Conservation (phyloP, 92 coral and sea anemone species). For the Isaurus tuberculatus region DNA sequence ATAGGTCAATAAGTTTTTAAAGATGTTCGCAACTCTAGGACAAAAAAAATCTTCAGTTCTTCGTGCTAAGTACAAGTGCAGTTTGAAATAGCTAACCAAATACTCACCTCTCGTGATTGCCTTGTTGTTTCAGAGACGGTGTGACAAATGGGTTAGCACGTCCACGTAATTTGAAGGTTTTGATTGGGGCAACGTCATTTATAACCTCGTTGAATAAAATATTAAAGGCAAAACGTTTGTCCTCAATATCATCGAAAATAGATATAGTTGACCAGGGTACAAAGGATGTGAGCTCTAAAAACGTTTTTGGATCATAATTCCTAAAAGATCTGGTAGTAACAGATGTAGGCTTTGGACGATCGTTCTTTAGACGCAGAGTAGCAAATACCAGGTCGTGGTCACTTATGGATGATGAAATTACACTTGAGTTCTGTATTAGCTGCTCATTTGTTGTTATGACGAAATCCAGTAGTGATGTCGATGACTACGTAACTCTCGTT, state of each 20-base stretch:
- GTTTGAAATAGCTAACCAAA: too few species aligned
- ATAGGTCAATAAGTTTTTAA: too few species aligned
- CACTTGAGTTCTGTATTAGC: conserved; percentile 33
- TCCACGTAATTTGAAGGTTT: not conserved
- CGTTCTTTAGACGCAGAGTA: conserved; percentile 35
- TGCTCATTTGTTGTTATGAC: conserved; percentile 8
- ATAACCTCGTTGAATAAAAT: conserved; percentile 36
- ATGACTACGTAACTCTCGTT: conserved; percentile 24
- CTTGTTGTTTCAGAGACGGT: too few species aligned
- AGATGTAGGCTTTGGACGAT: conserved; percentile 26
- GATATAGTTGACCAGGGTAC: conserved; percentile 39
- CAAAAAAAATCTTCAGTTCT: too few species aligned
- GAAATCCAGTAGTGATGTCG: conserved; percentile 15
- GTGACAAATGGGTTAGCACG: not conserved
- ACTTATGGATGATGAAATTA: conserved; percentile 36
- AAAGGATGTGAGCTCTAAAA: conserved; percentile 35
- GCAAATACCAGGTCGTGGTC: conserved; percentile 40
- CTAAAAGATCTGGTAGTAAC: conserved; percentile 39
- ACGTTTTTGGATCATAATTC: conserved; percentile 33
- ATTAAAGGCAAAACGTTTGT: conserved; percentile 14
- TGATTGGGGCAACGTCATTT: not conserved
- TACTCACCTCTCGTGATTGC: too few species aligned
- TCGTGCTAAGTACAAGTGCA: too few species aligned
- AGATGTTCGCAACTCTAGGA: too few species aligned
- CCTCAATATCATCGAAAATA: conserved; percentile 27